Base-by-base conservation (phyloP, 2,797 vertebrate species). In the Salmo trutta region DNA sequence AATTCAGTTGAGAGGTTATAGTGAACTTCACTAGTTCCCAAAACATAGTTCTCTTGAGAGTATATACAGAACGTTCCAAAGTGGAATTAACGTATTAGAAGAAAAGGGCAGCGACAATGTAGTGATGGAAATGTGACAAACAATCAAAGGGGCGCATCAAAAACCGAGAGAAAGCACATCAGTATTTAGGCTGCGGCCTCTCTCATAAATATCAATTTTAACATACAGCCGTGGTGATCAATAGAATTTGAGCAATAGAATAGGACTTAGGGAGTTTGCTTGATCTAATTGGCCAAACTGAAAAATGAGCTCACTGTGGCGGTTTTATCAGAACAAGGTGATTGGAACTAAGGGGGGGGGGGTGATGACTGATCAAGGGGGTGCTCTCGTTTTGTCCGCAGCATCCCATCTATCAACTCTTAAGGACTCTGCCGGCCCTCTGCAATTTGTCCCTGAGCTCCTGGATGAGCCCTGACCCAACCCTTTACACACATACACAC, bases 281-380 rank as follows among this genome's bases (percentile, higher is more conserved):
- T 94, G 93, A 93, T 92, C 91, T 94, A 94, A 95, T 94, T 94
- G 93, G 90, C 88, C 87, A 86, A 81, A 85, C 88, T 95, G 93
- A 94, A 93, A 94, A 95, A 95, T 94, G 91, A 93, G 90, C 89
- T 93, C 84, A 81, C 71, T 59, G 19, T 62, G 56, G 16, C 83
- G 83, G 84, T 88, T 89, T 84, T 91, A 91, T 90, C 86, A 87
- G 89, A 89, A 85, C 85, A 83, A 86, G 88, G 83, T 88, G 90
- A 83, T 89, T 85, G 79, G 83, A 91, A 83, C 41, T 12, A 47
- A 3, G 41, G 79, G 56, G 80, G 81, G 77, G 81, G 73, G 77
- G 78, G 41, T 47, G 31, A n/a, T 24, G 5, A 36, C 80, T 83
- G 82, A 82, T 86, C 82, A 47, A 79, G 65, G 71, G 71, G n/a